A percentile compares a stretch with the other conserved stretches of the same genome.
Evolutionary conservation across 92 coral and sea anemone genomes (phyloP).

Genomic region (Zoanthus sansibaricus): DNA sequence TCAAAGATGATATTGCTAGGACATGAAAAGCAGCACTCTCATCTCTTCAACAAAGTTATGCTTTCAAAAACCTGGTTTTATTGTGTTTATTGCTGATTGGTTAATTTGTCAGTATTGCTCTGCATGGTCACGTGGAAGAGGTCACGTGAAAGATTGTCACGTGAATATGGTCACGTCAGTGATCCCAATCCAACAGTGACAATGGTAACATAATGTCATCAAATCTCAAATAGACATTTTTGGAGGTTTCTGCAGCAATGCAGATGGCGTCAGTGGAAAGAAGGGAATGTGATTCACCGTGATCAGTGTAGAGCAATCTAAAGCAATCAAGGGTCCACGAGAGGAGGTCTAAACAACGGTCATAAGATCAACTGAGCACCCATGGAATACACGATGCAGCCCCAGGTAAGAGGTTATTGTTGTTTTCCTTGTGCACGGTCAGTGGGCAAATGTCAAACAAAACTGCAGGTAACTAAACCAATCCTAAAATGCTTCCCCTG

Average conservation of each 20-base stretch:
- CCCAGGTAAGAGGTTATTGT: constrained; percentile 55
- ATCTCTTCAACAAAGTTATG: background rate
- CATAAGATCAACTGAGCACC: constrained; percentile 21
- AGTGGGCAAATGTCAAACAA: constrained; percentile 32
- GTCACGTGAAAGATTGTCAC: background rate
- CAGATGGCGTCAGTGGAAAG: constrained; percentile 74
- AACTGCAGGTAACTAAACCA: constrained; percentile 19
- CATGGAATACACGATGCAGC: constrained; percentile 65
- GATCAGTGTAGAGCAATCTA: background rate
- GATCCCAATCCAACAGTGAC: constrained; percentile 87
- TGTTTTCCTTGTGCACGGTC: constrained; percentile 13
- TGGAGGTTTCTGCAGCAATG: constrained; percentile 35
- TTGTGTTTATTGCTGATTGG: constrained; percentile 67
- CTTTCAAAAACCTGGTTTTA: background rate
- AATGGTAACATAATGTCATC: constrained; percentile 81
- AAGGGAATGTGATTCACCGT: background rate
- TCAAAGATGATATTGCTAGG: background rate
- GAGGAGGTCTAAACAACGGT: constrained; percentile 10
- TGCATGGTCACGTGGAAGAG: no score
- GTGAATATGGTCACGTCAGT: constrained; percentile 79
- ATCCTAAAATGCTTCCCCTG: no score
- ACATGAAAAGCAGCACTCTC: background rate
- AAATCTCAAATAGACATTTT: constrained; percentile 70
- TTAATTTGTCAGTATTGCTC: constrained; percentile 28
- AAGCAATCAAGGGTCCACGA: constrained; percentile 17